phyloP scores from a whole-genome alignment of 2,888 invertebrate species.

The Sinhomidia bicolor region DNA sequence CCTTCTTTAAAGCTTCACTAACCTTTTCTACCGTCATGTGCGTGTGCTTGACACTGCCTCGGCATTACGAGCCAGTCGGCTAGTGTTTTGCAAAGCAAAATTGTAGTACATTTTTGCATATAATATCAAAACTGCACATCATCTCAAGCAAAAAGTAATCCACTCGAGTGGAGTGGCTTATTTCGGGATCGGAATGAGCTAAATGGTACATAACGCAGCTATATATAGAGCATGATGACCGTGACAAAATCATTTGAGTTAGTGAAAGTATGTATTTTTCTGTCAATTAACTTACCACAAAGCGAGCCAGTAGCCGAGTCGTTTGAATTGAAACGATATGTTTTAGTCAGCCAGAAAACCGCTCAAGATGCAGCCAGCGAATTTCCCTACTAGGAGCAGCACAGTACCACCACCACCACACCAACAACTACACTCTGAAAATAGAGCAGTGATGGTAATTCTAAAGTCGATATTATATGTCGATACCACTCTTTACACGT shows the following conservation, averaged over 20 bases:
- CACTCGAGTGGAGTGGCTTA: background rate
- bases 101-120: background rate
- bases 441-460: background rate
- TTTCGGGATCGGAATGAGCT: background rate
- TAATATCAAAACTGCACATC: background rate
- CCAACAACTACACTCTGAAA: background rate
- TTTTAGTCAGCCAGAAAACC: constrained; percentile 5
- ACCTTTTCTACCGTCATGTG: background rate
- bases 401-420: background rate
- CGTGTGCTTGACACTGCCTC: background rate
- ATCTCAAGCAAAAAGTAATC: background rate
- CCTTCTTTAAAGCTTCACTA: background rate
- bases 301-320: background rate
- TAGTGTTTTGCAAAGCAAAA: background rate
- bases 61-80: background rate
- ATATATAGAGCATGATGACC: background rate
- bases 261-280: background rate
- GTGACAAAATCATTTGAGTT: constrained; percentile 20
- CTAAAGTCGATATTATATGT: background rate
- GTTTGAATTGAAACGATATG: constrained; percentile 1
- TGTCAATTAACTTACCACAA: constrained; percentile 26
- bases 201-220: background rate
- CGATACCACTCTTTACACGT: constrained; percentile 83
- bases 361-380: background rate
- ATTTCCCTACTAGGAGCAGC: background rate